phyloP scores from a whole-genome alignment of 1,140 invertebrate genomes.

The Agrilus planipennis region DNA sequence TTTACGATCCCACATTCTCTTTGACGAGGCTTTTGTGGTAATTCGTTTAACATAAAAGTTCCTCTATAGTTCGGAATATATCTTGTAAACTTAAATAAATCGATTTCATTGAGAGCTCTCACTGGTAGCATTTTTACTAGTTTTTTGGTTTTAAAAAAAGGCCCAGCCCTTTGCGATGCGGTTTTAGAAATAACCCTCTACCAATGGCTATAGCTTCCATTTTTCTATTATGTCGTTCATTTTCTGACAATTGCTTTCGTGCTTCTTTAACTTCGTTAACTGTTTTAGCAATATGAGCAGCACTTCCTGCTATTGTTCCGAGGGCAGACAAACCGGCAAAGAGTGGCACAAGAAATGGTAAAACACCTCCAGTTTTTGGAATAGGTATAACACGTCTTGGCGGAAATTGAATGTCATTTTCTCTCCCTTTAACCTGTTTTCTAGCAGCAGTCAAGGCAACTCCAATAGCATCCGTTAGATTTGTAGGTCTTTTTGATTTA shows the following conservation, averaged over 20 bases:
- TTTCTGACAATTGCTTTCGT: slow-evolving; percentile 3
- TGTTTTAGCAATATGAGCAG: slow-evolving; percentile 9
- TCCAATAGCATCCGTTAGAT: not conserved
- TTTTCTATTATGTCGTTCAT: not conserved
- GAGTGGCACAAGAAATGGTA: slow-evolving; percentile 28
- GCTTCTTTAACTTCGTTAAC: slow-evolving; percentile 2
- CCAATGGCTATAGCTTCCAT: not conserved
- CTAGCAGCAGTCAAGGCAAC: not conserved
- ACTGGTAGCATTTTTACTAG: slow-evolving; percentile 2
- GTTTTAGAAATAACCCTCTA: slow-evolving; percentile 5
- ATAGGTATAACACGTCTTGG: slow-evolving; percentile 19
- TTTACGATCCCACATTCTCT: too few species aligned
- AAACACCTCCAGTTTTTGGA: slow-evolving; percentile 26
- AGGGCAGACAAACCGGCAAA: slow-evolving; percentile 26
- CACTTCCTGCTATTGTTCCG: slow-evolving; percentile 23
- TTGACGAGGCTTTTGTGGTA: too few species aligned
- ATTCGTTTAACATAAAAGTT: too few species aligned
- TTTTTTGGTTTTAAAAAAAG: slow-evolving; percentile 2
- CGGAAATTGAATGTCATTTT: slow-evolving; percentile 1
- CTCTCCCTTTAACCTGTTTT: not conserved
- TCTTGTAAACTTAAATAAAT: too few species aligned
- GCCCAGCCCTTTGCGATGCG: slow-evolving; percentile 4
- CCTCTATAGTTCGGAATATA: too few species aligned
- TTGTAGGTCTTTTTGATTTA: slow-evolving; percentile 3
- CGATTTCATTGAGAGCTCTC: too few species aligned